Base-by-base conservation (phyloP, 2,888 invertebrate species). In the Prenolepis imparis region DNA sequence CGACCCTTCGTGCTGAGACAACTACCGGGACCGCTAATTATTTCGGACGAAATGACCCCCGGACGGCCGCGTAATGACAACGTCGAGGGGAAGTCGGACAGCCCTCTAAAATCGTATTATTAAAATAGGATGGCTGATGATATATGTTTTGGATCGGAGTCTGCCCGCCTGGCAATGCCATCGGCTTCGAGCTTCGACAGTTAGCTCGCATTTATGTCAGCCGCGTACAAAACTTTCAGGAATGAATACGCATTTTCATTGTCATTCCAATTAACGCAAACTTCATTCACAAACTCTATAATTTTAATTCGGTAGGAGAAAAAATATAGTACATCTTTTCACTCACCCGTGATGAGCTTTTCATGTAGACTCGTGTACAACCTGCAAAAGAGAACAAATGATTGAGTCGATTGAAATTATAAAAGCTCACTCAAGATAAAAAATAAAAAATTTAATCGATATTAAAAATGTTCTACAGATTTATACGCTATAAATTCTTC, bases 21-120 rank as follows among this genome's bases (percentile, higher is more conserved):
- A 83, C 88, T 84, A 85, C 70, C 77, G 86, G 86, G 89, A 88
- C 88, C 89, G 90, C 89, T 93, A 93, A 92, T 92, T 91, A 93
- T 93, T 89, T 87, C 88, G 73, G 80, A 83, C 88, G 89, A 92
- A 92, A 91, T 86, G 86, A 91, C 89, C 86, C 82, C 88, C 84
- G 86, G 87, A 85, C 88, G 87, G 87, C 87, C 81, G 72, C 85
- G 88, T 93, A 93, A 93, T 93, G 92, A 92, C 91, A 93, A 92
- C 89, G 91, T 91, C 75, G 85, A 78, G 57, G 84, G 84, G n/a
- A 52, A 74, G 82, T 82, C 84, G 44, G 80, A 57, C 80, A 83
- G 64, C 70, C 64, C 48, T 57, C 74, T 84, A 77, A 72, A 89
- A 89, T 89, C 89, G 87, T 92, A 86, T 92, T 92, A 91, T 92